Base-by-base conservation (phyloP, 2,888 invertebrate genomes). In the Ochropacha duplaris region DNA sequence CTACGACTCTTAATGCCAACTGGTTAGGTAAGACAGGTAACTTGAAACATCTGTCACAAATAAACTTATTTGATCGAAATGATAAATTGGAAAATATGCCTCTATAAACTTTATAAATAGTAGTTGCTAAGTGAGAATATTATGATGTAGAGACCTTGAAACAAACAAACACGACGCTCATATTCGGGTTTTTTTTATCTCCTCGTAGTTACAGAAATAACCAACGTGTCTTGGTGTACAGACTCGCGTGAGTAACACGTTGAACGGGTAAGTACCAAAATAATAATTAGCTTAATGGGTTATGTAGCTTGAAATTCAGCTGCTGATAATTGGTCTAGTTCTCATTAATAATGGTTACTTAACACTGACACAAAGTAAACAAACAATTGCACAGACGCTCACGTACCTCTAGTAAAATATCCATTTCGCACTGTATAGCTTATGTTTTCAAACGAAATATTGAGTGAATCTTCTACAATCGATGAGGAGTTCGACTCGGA, bases 381-480 rank as follows among this genome's bases (percentile, higher is more conserved):
- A 57, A 57, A 55, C 49, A 58, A 56, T 51, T 19, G 50, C 11
- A 39, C 50, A 44, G 34, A 50, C 54, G 36, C 64, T 64, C 59
- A 60, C 87, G 87, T 87, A 95, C 95, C 94, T 90, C 89, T 88
- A 66, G 82, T 84, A 50, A 94, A 87, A 62, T 95, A 73, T 61
- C 94, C 94, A 68, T 94, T 93, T 61, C 94, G 93, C 9, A 96
- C 95, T 22, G 92, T 92, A 80, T 95, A 96, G 52, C 93, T 94
- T 60, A 96, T 84, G 74, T 96, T 93, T 75, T 93, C 92, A 79
- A 96, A 96, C 64, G 94, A 94, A 68, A 96, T 92, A 76, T 95
- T 94, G 54, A 96, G 89, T 26, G 94, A 82, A 67, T 91, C 90
- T 67, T 91, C 92, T 2, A 83, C 78, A 9, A 84, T 68, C 6